These are phyloP conservation scores for Helogale parvula DNA, from an alignment of 2,113 vertebrate species.

Conservation along the genomic window DNA sequence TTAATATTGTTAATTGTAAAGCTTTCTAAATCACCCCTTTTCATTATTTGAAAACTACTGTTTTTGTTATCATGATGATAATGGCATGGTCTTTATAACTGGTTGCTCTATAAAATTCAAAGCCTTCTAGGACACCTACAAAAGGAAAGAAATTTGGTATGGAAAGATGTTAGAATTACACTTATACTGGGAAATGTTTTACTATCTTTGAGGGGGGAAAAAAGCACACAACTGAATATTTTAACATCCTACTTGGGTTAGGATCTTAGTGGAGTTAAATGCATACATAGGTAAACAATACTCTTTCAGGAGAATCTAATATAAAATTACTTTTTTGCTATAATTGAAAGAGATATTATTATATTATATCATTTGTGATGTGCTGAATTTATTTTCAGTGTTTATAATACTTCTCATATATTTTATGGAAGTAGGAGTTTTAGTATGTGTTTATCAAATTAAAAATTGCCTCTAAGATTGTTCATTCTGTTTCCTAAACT, in stretches of 20 bases:
- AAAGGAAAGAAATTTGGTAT: conserved; percentile 5
- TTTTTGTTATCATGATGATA: neutral
- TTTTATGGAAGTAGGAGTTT: conserved; percentile 64
- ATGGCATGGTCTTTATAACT: neutral
- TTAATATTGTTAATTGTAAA: neutral
- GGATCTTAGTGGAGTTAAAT: conserved; percentile 14
- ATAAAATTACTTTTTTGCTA: conserved; percentile 53
- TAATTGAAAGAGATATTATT: conserved; percentile 53
- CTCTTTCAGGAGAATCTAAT: conserved; percentile 40
- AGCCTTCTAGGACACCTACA: neutral
- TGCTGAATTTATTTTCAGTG: conserved; percentile 55
- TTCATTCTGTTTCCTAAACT: conserved; percentile 72
- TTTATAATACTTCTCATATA: conserved; percentile 52
- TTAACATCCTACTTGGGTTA: neutral
- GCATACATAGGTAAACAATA: conserved; percentile 38
- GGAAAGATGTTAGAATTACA: neutral
- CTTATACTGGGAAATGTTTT: neutral
- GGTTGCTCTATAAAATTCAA: neutral
- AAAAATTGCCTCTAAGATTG: conserved; percentile 72
- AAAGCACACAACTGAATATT: neutral
- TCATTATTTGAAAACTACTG: neutral
- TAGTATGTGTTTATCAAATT: conserved; percentile 74
- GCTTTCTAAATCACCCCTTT: neutral
- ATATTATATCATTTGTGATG: conserved; percentile 46
- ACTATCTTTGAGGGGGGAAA: neutral